These are phyloP conservation scores for Drosophila sordidula DNA, from an alignment of 2,888 invertebrate species.

Conservation along the genomic window DNA sequence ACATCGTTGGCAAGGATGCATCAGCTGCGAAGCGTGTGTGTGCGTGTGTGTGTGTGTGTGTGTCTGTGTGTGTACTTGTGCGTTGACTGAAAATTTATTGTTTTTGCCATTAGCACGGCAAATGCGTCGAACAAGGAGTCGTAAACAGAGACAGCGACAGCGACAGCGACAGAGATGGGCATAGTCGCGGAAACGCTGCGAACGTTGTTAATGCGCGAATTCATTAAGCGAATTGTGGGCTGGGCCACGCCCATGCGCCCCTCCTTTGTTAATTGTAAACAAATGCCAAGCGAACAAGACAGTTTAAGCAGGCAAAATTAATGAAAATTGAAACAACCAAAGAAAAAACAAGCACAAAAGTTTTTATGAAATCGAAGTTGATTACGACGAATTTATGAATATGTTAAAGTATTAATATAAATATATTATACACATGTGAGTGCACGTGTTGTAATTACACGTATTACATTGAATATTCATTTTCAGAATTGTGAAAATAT, in stretches of 20 bases:
- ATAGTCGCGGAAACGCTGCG: conserved; percentile 12
- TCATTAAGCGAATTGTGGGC: conserved; percentile 68
- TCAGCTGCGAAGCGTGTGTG: conserved; percentile 40
- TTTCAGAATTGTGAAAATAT: too few relatives aligned
- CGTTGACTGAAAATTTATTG: conserved; percentile 68
- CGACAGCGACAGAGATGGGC: neutral
- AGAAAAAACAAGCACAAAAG: neutral
- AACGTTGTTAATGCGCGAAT: conserved; percentile 72
- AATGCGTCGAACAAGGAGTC: conserved; percentile 53
- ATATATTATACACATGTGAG: too few relatives aligned
- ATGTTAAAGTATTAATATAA: neutral
- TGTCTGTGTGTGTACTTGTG: conserved; percentile 10
- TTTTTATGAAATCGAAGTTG: conserved; percentile 9
- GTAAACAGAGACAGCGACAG: conserved; percentile 21
- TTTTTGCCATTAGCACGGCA: conserved; percentile 74
- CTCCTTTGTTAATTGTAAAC: conserved; percentile 58
- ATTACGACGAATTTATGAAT: conserved; percentile 6
- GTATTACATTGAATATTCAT: too few relatives aligned
- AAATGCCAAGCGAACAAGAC: conserved; percentile 49
- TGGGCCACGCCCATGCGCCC: conserved; percentile 12
- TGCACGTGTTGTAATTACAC: too few relatives aligned
- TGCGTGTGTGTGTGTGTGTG: conserved; percentile 6
- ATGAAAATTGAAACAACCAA: conserved; percentile 33
- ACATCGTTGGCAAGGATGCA: conserved; percentile 52
- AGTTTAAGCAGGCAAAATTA: conserved; percentile 50